phyloP scores from a whole-genome alignment of 2,888 invertebrate genomes.

The Trissoscelio sp. region DNA sequence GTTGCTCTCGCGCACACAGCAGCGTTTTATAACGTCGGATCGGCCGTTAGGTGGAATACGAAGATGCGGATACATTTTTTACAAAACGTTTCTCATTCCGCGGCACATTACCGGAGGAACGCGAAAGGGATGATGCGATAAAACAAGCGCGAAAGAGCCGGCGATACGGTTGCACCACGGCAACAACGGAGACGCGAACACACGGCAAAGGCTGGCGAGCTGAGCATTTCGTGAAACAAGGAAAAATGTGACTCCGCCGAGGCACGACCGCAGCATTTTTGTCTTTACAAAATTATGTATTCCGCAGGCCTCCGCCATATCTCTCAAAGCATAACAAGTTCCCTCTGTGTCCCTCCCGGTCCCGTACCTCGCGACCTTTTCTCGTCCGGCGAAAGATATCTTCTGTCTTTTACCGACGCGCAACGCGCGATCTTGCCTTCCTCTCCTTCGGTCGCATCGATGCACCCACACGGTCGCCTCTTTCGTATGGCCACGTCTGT shows the following conservation, averaged over 20 bases:
- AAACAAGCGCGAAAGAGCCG: slow-evolving; percentile 72
- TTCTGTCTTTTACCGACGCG: slow-evolving; percentile 57
- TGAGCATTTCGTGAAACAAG: slow-evolving; percentile 83
- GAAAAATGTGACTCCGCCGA: slow-evolving; percentile 82
- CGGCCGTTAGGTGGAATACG: slow-evolving; percentile 72
- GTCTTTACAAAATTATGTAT: slow-evolving; percentile 84
- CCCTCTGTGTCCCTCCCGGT: slow-evolving; percentile 77
- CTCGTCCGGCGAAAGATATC: slow-evolving; percentile 68
- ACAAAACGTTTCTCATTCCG: slow-evolving; percentile 82
- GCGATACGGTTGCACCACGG: slow-evolving; percentile 67
- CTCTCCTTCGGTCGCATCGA: slow-evolving; percentile 52
- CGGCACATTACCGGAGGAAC: slow-evolving; percentile 79
- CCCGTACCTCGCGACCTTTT: slow-evolving; percentile 68
- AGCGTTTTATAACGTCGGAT: slow-evolving; percentile 68
- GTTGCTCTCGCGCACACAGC: slow-evolving; percentile 36
- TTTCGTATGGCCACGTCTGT: slow-evolving; percentile 67
- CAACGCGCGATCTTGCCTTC: slow-evolving; percentile 31
- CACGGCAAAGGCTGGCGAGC: slow-evolving; percentile 75
- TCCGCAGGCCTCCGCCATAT: slow-evolving; percentile 83
- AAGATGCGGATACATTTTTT: slow-evolving; percentile 81
- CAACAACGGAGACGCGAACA: slow-evolving; percentile 69
- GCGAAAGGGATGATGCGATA: slow-evolving; percentile 76
- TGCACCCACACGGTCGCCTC: slow-evolving; percentile 63
- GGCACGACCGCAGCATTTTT: slow-evolving; percentile 83
- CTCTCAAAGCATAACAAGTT: slow-evolving; percentile 84